phyloP scores from a whole-genome alignment of 2,888 invertebrate genomes.

The Iphiclides podalirius region DNA sequence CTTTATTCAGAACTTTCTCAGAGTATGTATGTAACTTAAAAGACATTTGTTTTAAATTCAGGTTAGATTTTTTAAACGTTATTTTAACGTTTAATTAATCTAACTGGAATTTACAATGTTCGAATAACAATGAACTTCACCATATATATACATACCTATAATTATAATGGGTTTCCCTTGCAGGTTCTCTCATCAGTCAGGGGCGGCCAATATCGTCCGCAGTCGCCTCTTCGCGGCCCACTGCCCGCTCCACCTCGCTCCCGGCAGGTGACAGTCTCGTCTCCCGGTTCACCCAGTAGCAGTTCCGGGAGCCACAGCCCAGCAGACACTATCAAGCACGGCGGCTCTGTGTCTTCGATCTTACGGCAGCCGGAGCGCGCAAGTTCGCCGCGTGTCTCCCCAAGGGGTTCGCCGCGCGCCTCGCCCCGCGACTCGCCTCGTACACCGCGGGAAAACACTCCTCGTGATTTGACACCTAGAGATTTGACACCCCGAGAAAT shows the following conservation, averaged over 20 bases:
- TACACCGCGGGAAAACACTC: conserved; percentile 38
- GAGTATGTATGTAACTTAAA: no score
- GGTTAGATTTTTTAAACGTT: no score
- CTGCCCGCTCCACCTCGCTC: conserved; percentile 75
- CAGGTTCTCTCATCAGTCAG: conserved; percentile 86
- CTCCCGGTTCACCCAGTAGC: conserved; percentile 93
- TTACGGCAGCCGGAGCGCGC: conserved; percentile 66
- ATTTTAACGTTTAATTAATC: no score
- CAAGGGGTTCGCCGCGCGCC: conserved; percentile 62
- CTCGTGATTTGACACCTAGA: conserved; percentile 50
- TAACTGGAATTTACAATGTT: no score
- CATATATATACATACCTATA: no score
- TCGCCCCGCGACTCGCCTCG: conserved; percentile 61
- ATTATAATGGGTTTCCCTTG: no score
- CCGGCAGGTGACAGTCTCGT: conserved; percentile 77
- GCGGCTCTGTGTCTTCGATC: conserved; percentile 72
- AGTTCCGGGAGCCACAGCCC: conserved; percentile 91
- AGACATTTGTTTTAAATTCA: no score
- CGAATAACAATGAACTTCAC: no score
- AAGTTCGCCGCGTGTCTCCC: conserved; percentile 61
- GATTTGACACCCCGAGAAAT: conserved; percentile 36
- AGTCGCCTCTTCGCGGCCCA: conserved; percentile 83
- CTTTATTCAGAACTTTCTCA: no score
- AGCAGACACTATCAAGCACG: conserved; percentile 86
- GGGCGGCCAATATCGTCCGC: conserved; percentile 86